Evolutionary conservation across 2,113 vertebrate genomes (phyloP), one percentile per base, ranked within the genome.

Genomic region (Solea senegalensis): DNA sequence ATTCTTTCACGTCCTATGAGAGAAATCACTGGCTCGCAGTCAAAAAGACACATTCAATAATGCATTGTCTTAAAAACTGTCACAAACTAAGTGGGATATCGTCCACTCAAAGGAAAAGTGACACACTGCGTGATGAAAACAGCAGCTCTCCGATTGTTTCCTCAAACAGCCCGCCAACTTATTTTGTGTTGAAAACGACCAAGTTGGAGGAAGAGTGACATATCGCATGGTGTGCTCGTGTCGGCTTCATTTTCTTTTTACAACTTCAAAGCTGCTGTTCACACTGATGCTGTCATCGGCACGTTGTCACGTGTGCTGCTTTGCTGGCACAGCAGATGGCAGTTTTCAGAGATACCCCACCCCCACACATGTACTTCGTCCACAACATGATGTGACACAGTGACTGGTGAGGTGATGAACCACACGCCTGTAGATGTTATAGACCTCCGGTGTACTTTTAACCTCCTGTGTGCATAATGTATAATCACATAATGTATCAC

Each of bases 261-360:
- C 6, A 39, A 64, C 65, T 61, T 62, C 49, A 84, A 77, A 85
- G 78, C 74, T 74, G 81, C 52, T 26, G 52, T 82, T 86, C 76
- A 81, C 65, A 55, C 71, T 75, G 85, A 77, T 60, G 64, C 80
- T 75, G 78, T 84, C 72, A 64, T 85, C 74, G 44, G 82, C 70
- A 69, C 67, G 80, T 83, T 81, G 81, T 87, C 85, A 88, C 76
- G 80, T 84, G 86, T 66, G 70, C 82, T 76, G 62, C 61, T 82
- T 60, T 83, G 76, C 79, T 69, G 58, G 82, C 43, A 27, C 80
- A 86, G 82, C 90, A 89, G 91, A 90, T 90, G 89, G 89, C 79
- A 81, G 63, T 72, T 88, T 82, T 84, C 74, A 81, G 65, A 88
- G 82, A 90, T 86, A 84, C 76, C 65, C 75, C 51, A 14, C 69